Percentiles rank a stretch among this genome's conserved stretches.
These are phyloP conservation scores for Gymnothorax reevesii DNA, from an alignment of 2,797 vertebrate genomes.

Conservation along the genomic window DNA sequence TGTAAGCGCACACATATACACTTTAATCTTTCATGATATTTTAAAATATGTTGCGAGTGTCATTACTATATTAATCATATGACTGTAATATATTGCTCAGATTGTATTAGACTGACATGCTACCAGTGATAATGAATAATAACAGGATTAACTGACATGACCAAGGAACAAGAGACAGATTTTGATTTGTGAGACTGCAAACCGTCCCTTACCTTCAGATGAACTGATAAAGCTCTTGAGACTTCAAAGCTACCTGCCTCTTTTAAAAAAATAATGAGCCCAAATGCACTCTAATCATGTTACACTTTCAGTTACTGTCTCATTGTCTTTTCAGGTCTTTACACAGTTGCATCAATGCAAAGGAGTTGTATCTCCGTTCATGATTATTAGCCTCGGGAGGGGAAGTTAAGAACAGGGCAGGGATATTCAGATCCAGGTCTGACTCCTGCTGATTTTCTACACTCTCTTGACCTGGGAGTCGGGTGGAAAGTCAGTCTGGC, in stretches of 20 bases:
- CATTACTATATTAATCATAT: too few species aligned
- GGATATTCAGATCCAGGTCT: too few species aligned
- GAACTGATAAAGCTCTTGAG: conserved; percentile 69
- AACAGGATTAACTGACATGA: conserved; percentile 3
- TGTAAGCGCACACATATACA: not conserved
- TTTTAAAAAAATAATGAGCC: conserved; percentile 73
- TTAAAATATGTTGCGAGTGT: too few species aligned
- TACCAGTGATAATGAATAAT: not conserved
- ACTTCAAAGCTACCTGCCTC: conserved; percentile 71
- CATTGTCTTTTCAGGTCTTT: not conserved
- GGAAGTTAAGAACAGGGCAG: not conserved
- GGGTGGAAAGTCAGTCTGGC: too few species aligned
- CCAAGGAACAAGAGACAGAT: conserved; percentile 42
- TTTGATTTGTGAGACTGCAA: conserved; percentile 74
- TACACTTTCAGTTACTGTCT: not conserved
- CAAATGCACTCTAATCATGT: conserved; percentile 26
- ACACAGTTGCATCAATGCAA: not conserved
- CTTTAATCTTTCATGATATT: too few species aligned
- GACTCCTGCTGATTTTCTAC: too few species aligned
- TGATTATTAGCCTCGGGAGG: not conserved
- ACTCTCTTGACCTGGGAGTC: too few species aligned
- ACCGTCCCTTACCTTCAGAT: conserved; percentile 75
- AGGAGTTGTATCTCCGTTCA: not conserved
- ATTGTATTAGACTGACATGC: not conserved
- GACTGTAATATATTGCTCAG: not conserved